Percentiles rank a stretch among this genome's conserved stretches.
These are phyloP conservation scores for Nestor notabilis DNA, from an alignment of 2,113 vertebrate genomes.

Conservation along the genomic window DNA sequence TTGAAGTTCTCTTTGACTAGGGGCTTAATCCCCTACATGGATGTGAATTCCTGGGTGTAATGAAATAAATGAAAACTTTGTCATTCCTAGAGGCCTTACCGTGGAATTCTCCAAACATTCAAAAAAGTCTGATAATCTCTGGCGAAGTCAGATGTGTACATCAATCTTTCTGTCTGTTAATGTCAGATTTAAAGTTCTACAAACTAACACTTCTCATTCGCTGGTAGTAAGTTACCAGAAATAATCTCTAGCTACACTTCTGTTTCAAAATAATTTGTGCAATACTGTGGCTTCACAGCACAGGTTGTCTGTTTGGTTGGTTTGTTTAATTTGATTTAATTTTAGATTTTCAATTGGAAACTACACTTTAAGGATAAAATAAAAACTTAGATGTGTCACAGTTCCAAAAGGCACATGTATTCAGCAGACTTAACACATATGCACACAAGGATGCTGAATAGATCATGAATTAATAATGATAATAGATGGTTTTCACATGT, in stretches of 20 bases:
- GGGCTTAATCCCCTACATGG: background rate
- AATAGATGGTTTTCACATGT: slow-evolving; percentile 32
- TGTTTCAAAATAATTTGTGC: background rate
- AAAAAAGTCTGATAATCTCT: background rate
- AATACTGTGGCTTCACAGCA: background rate
- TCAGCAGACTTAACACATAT: background rate
- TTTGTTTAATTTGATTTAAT: background rate
- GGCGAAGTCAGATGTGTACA: background rate
- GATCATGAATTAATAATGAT: slow-evolving; percentile 39
- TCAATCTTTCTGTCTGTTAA: background rate
- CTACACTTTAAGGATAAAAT: background rate
- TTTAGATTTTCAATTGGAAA: background rate
- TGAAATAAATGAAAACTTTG: background rate
- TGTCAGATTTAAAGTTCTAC: background rate
- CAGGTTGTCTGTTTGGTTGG: background rate
- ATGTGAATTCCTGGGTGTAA: background rate
- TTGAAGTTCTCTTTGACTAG: background rate
- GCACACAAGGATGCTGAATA: background rate
- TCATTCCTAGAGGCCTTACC: background rate
- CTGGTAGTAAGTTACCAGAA: background rate
- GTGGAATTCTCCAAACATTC: background rate
- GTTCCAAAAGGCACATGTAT: background rate
- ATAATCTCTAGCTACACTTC: background rate
- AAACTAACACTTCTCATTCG: background rate
- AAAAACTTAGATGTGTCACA: background rate